These are phyloP conservation scores for Anorthoa munda DNA, from an alignment of 2,888 invertebrate species.

Conservation along the genomic window DNA sequence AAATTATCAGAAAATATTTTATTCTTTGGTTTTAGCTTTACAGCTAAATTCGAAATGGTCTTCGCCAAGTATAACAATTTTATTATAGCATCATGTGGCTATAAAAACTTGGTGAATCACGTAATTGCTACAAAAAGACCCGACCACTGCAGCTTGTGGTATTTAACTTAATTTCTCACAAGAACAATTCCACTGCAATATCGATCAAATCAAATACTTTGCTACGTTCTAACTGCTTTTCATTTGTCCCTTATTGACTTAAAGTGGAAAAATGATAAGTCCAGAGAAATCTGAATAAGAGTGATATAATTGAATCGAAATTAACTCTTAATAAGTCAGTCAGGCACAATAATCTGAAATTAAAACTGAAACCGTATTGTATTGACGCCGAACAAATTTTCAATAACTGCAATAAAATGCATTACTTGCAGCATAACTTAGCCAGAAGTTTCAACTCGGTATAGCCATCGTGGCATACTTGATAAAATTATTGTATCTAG, in stretches of 20 bases:
- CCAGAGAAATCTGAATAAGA: not conserved
- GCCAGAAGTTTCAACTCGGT: constrained; percentile 21
- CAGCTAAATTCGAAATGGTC: not conserved
- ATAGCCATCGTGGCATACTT: constrained; percentile 32
- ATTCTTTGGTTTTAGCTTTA: not conserved
- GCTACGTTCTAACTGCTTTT: not conserved
- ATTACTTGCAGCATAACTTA: constrained; percentile 31
- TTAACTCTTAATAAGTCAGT: not conserved
- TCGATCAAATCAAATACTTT: not conserved
- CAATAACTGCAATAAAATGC: constrained; percentile 46
- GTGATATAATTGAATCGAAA: not conserved
- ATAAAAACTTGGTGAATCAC: constrained; percentile 26
- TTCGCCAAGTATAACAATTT: not conserved
- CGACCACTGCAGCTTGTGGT: constrained; percentile 28
- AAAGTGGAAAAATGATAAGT: not conserved
- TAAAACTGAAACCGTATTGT: not conserved
- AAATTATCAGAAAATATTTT: not conserved
- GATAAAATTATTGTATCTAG: constrained; percentile 57
- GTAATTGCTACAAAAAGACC: constrained; percentile 38
- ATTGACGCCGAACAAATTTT: constrained; percentile 48
- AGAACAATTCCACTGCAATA: constrained; percentile 14
- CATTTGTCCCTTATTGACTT: not conserved
- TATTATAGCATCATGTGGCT: not conserved
- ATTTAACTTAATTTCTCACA: constrained; percentile 8
- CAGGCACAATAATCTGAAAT: not conserved